Conservation (phyloP, 2,797 vertebrate genomes). For the Orientallactaga sibirica region DNA sequence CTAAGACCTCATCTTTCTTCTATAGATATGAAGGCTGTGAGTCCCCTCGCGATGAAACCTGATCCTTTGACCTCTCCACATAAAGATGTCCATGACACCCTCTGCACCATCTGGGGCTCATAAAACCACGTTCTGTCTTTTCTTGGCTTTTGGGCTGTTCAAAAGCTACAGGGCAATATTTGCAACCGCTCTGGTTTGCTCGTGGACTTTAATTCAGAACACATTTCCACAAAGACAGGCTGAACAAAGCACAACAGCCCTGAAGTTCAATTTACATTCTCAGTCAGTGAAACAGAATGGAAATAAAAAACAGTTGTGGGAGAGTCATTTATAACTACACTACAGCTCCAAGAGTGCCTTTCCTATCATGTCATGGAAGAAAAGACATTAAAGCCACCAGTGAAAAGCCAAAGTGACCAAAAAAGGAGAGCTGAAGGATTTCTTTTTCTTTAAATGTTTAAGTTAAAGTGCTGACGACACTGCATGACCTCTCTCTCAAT, state of each 20-base stretch:
- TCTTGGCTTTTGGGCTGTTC: constrained; percentile 86
- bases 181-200: constrained; percentile 87
- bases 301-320: constrained; percentile 90
- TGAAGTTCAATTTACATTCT: constrained; percentile 90
- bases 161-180: constrained; percentile 87
- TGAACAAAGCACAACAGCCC: constrained; percentile 91
- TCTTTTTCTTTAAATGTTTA: background rate
- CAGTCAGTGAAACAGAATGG: constrained; percentile 89
- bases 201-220: constrained; percentile 89
- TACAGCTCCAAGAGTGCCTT: constrained; percentile 75
- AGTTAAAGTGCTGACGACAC: background rate
- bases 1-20: constrained; percentile 83
- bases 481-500: background rate
- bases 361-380: constrained; percentile 74
- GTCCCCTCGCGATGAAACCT: constrained; percentile 88
- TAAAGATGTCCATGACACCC: constrained; percentile 90
- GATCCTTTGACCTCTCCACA: constrained; percentile 87
- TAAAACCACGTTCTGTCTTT: constrained; percentile 89
- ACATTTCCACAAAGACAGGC: constrained; percentile 87
- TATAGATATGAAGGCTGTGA: constrained; percentile 83
- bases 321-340: constrained; percentile 83
- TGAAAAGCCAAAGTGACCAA: constrained; percentile 64
- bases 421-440: constrained; percentile 60
- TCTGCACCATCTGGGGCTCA: constrained; percentile 90
- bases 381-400: constrained; percentile 56